These are phyloP conservation scores for Cardiocondyla obscurior DNA, from an alignment of 1,140 invertebrate species.

Conservation along the genomic window DNA sequence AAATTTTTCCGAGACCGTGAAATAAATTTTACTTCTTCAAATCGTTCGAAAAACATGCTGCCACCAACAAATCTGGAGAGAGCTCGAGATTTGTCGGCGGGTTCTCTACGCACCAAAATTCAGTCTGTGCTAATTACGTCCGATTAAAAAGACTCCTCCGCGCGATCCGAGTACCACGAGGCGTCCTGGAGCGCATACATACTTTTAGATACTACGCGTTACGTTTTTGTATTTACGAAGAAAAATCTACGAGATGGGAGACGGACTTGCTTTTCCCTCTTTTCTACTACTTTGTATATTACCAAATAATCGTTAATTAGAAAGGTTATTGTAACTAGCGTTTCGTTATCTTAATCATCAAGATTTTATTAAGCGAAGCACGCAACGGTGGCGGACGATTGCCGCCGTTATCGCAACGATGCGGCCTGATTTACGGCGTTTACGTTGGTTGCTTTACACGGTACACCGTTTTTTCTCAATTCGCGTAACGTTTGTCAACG, in stretches of 20 bases:
- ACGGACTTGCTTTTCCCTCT: slow-evolving; percentile 67
- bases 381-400: slow-evolving; percentile 2
- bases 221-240: slow-evolving; percentile 70
- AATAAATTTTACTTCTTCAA: not conserved
- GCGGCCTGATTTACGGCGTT: slow-evolving; percentile 66
- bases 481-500: slow-evolving; percentile 17
- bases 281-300: slow-evolving; percentile 77
- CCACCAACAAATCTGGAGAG: not conserved
- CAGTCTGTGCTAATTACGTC: slow-evolving; percentile 30
- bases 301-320: slow-evolving; percentile 58
- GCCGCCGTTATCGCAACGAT: slow-evolving; percentile 65
- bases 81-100: not conserved
- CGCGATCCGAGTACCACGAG: slow-evolving; percentile 13
- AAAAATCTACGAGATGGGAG: slow-evolving; percentile 58
- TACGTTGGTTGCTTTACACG: slow-evolving; percentile 24
- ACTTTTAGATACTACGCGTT: slow-evolving; percentile 66
- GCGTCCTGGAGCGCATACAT: slow-evolving; percentile 59
- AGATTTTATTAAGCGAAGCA: slow-evolving; percentile 70
- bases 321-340: slow-evolving; percentile 64
- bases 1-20: not conserved
- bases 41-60: no score
- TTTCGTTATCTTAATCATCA: slow-evolving; percentile 72
- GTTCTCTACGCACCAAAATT: not conserved
- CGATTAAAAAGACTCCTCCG: slow-evolving; percentile 23
- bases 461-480: not conserved